Percentiles rank a stretch among this genome's conserved stretches.
Evolutionary conservation across 2,113 vertebrate species (phyloP).

Genomic region (Passer domesticus): DNA sequence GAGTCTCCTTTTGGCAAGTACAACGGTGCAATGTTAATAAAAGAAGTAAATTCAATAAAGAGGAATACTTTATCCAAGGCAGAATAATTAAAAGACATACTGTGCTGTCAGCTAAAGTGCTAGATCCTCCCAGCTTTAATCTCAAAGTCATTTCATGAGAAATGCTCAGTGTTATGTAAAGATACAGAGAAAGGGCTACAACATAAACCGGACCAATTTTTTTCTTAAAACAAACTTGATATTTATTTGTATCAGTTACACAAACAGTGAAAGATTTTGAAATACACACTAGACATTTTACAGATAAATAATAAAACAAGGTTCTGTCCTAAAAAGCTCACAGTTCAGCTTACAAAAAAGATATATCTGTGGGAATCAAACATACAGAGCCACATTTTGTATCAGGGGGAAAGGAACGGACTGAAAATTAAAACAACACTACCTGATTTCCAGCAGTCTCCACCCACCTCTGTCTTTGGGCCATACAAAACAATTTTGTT

Average conservation of each 20-base stretch:
- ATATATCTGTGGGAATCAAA: background rate
- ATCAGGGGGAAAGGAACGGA: background rate
- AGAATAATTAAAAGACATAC: slow-evolving; percentile 70
- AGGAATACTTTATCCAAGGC: slow-evolving; percentile 56
- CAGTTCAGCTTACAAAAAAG: background rate
- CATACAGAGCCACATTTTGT: background rate
- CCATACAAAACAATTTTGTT: background rate
- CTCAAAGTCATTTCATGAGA: background rate
- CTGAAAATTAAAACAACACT: background rate
- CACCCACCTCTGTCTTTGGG: background rate
- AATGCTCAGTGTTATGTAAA: background rate
- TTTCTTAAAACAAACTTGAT: background rate
- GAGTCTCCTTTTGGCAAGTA: slow-evolving; percentile 64
- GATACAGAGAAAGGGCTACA: background rate
- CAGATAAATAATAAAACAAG: slow-evolving; percentile 6
- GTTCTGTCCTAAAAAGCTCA: background rate
- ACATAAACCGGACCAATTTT: background rate
- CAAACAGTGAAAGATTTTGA: background rate
- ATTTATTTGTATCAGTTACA: slow-evolving; percentile 52
- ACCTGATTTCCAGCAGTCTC: background rate
- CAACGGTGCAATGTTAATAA: slow-evolving; percentile 57
- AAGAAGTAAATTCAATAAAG: slow-evolving; percentile 68
- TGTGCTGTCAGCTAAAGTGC: slow-evolving; percentile 53
- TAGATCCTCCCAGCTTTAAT: slow-evolving; percentile 41
- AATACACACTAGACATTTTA: background rate